Conservation (phyloP, 2,888 invertebrate species). For the Heliconius hortense region DNA sequence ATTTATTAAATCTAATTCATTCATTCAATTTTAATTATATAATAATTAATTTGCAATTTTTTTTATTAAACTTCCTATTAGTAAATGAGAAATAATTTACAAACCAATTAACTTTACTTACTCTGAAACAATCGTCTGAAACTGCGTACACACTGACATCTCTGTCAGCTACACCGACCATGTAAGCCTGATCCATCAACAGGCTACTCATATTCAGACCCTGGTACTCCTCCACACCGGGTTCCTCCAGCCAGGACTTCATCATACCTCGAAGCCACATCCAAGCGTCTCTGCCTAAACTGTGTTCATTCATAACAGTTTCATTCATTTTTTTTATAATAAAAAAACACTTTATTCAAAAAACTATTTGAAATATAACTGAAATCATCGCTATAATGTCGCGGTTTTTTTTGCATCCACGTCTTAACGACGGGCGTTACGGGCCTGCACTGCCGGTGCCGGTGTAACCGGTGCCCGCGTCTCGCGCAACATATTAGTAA, state of each 20-base stretch:
- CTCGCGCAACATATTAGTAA: slow-evolving; percentile 49
- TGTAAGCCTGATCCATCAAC: slow-evolving; percentile 86
- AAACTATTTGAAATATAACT: slow-evolving; percentile 17
- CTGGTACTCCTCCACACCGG: slow-evolving; percentile 73
- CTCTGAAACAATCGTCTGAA: slow-evolving; percentile 87
- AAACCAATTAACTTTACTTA: slow-evolving; percentile 61
- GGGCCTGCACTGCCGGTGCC: slow-evolving; percentile 49
- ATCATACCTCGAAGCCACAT: slow-evolving; percentile 70
- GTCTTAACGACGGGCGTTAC: slow-evolving; percentile 42
- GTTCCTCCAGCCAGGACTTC: slow-evolving; percentile 83
- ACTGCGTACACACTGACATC: slow-evolving; percentile 84
- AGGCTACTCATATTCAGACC: slow-evolving; percentile 82
- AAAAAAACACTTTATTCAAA: slow-evolving; percentile 18
- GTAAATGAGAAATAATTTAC: background rate
- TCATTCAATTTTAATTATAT: background rate
- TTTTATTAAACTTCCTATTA: background rate
- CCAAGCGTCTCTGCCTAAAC: slow-evolving; percentile 61
- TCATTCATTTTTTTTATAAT: slow-evolving; percentile 58
- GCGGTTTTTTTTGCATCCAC: slow-evolving; percentile 42
- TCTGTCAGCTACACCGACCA: slow-evolving; percentile 65
- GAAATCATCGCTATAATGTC: slow-evolving; percentile 31
- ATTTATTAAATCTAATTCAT: background rate
- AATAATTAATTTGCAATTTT: background rate
- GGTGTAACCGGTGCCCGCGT: slow-evolving; percentile 53
- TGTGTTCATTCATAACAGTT: slow-evolving; percentile 62